These are phyloP conservation scores for Arion vulgaris DNA, from an alignment of 1,140 invertebrate species.

Conservation along the genomic window DNA sequence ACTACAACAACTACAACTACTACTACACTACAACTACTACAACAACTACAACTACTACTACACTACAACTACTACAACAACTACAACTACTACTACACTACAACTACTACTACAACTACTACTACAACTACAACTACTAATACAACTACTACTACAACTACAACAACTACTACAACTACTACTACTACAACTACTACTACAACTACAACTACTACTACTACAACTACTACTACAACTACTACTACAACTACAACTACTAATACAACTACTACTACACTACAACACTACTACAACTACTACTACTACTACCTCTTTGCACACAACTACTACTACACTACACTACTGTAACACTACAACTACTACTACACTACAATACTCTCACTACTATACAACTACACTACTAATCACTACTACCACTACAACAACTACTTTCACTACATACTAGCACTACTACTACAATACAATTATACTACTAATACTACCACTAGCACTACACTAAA, in stretches of 20 bases:
- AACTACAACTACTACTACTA: neutral
- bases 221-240: neutral
- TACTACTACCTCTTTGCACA: too few species aligned
- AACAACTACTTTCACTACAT: conserved; percentile 6
- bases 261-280: neutral
- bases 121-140: neutral
- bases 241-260: neutral
- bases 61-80: neutral
- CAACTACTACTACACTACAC: too few species aligned
- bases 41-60: neutral
- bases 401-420: neutral
- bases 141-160: neutral
- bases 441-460: too few species aligned
- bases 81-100: too few species aligned
- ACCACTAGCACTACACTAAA: too few species aligned
- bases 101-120: too few species aligned
- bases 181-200: neutral
- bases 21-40: neutral
- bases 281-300: too few species aligned
- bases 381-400: conserved; percentile 2
- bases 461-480: too few species aligned
- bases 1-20: neutral
- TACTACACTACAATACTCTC: neutral
- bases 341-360: neutral
- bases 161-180: neutral